Base-by-base conservation (phyloP, 2,113 vertebrate genomes). In the Ailuropoda melanoleuca region DNA sequence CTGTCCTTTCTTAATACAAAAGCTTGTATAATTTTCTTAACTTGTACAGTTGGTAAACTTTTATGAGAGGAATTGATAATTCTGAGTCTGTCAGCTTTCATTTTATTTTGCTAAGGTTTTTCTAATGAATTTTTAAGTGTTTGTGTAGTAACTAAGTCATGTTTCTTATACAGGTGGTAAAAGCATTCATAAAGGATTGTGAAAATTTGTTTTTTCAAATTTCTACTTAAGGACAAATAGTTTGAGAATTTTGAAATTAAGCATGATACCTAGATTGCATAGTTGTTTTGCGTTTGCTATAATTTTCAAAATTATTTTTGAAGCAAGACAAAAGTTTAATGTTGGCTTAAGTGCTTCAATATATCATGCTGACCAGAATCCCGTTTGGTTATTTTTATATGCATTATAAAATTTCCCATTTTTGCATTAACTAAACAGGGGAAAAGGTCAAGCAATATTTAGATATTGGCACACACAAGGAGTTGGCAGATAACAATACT, bases 21-120 rank as follows among this genome's bases (percentile, higher is more conserved):
- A 99, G 98, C 99, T 99, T 99, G 99, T 99, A 99, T 99, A 99
- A 99, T 99, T 99, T 99, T 99, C 99, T 99, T 99, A 99, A 98
- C 98, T 99, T 99, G 98, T 99, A 99, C 99, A 99, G 99, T 99
- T 99, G 99, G 99, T 99, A 99, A 99, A 99, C 99, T 99, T 99
- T 99, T 99, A 99, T 98, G 98, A 99, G 98, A 99, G 97, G 98
- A 99, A 97, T 98, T 98, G 98, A 99, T 99, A 99, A 99, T 97
- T 98, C 98, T 97, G 97, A 98, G 98, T 98, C 97, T 93, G 98
- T 98, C 98, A 97, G 98, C 99, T 99, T 98, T 98, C 98, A 43
- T 98, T 99, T 99, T 98, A 98, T 99, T 99, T 98, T 98, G 98
- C 98, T 99, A 98, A 99, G 98, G 95, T 98, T 99, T 98, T 98